phyloP scores from a whole-genome alignment of 2,113 vertebrate species.

The Heptranchias perlo region DNA sequence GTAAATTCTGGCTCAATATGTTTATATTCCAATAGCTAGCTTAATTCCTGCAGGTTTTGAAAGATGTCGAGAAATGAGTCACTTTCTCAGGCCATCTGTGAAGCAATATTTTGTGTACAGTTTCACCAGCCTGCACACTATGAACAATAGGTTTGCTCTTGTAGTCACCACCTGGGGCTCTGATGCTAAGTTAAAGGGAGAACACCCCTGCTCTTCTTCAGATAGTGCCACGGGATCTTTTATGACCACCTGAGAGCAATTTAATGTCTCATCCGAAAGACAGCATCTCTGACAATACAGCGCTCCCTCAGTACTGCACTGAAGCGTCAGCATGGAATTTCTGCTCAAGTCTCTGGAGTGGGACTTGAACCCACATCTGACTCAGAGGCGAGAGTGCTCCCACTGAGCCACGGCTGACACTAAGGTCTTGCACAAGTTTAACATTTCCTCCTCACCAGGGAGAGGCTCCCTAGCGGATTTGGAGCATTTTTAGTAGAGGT shows the following conservation, averaged over 20 bases:
- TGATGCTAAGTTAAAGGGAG: not conserved
- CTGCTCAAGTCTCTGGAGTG: not conserved
- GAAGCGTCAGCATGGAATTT: not conserved
- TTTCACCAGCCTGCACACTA: not conserved
- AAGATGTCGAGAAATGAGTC: not conserved
- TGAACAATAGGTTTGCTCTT: not conserved
- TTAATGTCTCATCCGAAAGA: not conserved
- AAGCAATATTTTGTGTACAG: not conserved
- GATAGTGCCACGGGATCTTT: not conserved
- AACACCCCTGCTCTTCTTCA: not conserved
- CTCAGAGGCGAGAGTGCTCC: not conserved
- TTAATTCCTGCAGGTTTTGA: too few relatives aligned
- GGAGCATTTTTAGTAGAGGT: not conserved
- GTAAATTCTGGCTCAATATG: too few relatives aligned
- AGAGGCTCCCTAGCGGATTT: not conserved
- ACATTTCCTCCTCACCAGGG: not conserved
- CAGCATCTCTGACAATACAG: not conserved
- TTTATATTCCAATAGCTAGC: too few relatives aligned
- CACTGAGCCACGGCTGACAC: not conserved
- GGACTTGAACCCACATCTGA: not conserved
- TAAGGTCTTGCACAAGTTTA: not conserved
- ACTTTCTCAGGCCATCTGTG: not conserved
- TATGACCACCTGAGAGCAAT: not conserved
- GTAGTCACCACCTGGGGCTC: not conserved
- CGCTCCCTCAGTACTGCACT: not conserved